phyloP scores from a whole-genome alignment of 2,888 invertebrate genomes.

The Xiphydria camelus region DNA sequence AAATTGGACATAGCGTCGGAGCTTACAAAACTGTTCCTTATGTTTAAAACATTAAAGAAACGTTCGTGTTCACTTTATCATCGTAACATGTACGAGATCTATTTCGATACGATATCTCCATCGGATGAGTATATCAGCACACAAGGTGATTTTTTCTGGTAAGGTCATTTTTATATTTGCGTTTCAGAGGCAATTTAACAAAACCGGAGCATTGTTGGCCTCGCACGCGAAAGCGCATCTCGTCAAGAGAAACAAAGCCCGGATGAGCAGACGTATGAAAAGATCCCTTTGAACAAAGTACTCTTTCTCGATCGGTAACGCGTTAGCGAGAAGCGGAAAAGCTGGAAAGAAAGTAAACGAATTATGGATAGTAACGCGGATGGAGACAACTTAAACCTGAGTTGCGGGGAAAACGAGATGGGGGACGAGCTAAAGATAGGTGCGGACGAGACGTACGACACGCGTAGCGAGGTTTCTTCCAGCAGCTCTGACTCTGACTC shows the following conservation, averaged over 20 bases:
- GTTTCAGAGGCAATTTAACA: conserved; percentile 30
- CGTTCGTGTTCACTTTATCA: conserved; percentile 27
- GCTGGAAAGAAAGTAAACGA: conserved; percentile 1
- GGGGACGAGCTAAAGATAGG: conserved; percentile 79
- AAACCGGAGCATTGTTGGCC: conserved; percentile 22
- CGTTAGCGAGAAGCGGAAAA: neutral
- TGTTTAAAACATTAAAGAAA: conserved; percentile 25
- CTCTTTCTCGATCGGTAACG: conserved; percentile 1
- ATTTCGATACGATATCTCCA: conserved; percentile 27
- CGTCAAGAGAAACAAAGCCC: conserved; percentile 22
- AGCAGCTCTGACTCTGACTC: conserved; percentile 69
- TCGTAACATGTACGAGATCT: conserved; percentile 27
- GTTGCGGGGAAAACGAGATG: conserved; percentile 64
- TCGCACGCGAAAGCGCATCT: conserved; percentile 18
- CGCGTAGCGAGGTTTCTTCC: conserved; percentile 86
- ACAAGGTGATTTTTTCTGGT: conserved; percentile 20
- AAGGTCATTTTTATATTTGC: conserved; percentile 35
- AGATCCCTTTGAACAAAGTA: conserved; percentile 18
- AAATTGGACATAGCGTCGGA: conserved; percentile 18
- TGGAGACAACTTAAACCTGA: conserved; percentile 50
- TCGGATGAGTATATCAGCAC: conserved; percentile 19
- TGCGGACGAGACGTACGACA: conserved; percentile 77
- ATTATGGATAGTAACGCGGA: conserved; percentile 42
- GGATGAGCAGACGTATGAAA: conserved; percentile 23
- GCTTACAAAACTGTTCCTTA: neutral